A percentile compares a stretch with the other conserved stretches of the same genome.
Evolutionary conservation across 2,888 invertebrate species (phyloP).

Genomic region (Drosophila lutescens): DNA sequence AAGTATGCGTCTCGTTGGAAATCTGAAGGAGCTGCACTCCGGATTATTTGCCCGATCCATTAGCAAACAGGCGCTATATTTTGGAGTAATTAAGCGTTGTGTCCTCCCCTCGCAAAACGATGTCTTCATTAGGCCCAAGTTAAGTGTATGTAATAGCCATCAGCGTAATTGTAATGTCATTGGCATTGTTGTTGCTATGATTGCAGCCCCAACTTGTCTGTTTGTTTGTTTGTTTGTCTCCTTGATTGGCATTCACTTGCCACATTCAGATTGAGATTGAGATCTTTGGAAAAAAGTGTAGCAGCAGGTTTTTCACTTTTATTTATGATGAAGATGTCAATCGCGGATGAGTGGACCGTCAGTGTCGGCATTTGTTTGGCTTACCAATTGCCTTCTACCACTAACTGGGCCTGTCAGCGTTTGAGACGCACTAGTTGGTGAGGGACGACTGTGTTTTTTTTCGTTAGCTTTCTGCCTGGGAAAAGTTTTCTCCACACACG

Average conservation of each 20-base stretch:
- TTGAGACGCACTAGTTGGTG: constrained; percentile 30
- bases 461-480: constrained; percentile 43
- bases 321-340: constrained; percentile 83
- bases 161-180: constrained; percentile 48
- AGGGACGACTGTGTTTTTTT: constrained; percentile 23
- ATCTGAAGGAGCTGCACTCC: constrained; percentile 6
- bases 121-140: constrained; percentile 62
- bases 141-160: constrained; percentile 43
- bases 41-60: constrained; percentile 62
- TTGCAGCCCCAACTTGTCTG: constrained; percentile 55
- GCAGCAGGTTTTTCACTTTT: constrained; percentile 77
- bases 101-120: constrained; percentile 35
- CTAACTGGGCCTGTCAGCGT: constrained; percentile 60
- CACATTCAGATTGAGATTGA: constrained; percentile 67
- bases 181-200: constrained; percentile 72
- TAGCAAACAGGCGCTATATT: constrained; percentile 71
- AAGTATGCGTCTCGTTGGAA: constrained; percentile 68
- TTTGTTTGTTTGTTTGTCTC: constrained; percentile 71
- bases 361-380: constrained; percentile 67
- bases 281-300: constrained; percentile 56
- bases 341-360: constrained; percentile 58
- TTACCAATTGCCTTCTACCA: constrained; percentile 63
- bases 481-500: constrained; percentile 47
- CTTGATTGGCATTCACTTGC: constrained; percentile 75
- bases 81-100: constrained; percentile 68